Evolutionary conservation across 1,140 invertebrate genomes (phyloP).

Genomic region (Mesaphorura yosii): DNA sequence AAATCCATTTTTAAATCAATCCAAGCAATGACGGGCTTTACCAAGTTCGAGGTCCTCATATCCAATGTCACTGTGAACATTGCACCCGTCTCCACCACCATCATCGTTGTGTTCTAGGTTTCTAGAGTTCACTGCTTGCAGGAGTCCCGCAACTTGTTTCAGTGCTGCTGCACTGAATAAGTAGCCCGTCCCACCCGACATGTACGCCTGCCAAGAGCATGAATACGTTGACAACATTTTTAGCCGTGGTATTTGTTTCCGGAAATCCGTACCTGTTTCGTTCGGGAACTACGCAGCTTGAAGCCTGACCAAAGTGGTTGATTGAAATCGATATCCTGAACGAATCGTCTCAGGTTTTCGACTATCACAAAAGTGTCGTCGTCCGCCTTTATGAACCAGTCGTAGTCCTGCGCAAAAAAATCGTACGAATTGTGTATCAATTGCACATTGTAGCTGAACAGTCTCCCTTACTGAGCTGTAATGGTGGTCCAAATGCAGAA

Average conservation of each 20-base stretch:
- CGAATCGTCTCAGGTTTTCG: constrained; percentile 38
- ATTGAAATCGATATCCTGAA: constrained; percentile 21
- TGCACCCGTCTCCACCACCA: background rate
- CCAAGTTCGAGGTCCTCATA: constrained; percentile 31
- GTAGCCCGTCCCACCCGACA: constrained; percentile 35
- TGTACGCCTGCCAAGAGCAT: constrained; percentile 28
- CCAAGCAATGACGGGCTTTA: too few species aligned
- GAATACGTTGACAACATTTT: background rate
- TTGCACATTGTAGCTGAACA: too few species aligned
- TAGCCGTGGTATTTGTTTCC: background rate
- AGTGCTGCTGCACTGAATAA: constrained; percentile 35
- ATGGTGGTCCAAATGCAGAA: constrained; percentile 9
- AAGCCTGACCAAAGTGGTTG: constrained; percentile 18
- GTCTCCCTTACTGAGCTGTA: background rate
- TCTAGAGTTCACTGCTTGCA: background rate
- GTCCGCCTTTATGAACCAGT: constrained; percentile 40
- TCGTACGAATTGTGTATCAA: too few species aligned
- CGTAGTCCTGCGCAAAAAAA: constrained; percentile 25
- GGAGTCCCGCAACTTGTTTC: background rate
- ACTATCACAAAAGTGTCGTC: constrained; percentile 41
- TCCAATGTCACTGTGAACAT: too few species aligned
- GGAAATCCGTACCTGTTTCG: constrained; percentile 10
- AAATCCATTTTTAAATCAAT: too few species aligned
- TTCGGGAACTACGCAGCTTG: constrained; percentile 24
- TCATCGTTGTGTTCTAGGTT: constrained; percentile 5